These are phyloP conservation scores for Machaerirhynchus nigripectus DNA, from an alignment of 2,113 vertebrate species.

Conservation along the genomic window DNA sequence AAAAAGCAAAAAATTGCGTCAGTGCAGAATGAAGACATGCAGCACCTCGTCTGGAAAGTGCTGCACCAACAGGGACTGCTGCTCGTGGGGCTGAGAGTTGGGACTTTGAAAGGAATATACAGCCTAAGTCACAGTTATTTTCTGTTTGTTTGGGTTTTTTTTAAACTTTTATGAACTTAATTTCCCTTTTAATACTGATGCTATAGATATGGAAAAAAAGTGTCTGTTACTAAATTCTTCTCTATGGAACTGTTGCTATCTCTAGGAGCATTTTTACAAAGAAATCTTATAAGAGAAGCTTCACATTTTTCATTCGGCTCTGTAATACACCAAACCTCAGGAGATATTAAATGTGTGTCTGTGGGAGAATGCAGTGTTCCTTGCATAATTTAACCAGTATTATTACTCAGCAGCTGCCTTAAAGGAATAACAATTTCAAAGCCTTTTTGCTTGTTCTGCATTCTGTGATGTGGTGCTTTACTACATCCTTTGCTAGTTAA, in stretches of 20 bases:
- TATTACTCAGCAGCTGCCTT: constrained; percentile 51
- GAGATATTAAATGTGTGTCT: constrained; percentile 38
- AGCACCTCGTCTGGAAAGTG: not conserved
- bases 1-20: not conserved
- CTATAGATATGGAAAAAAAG: not conserved
- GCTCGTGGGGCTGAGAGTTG: not conserved
- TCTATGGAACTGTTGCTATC: constrained; percentile 8
- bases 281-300: constrained; percentile 20
- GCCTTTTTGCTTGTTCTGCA: not conserved
- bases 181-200: constrained; percentile 12
- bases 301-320: not conserved
- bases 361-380: constrained; percentile 40
- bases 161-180: not conserved
- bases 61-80: not conserved
- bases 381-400: constrained; percentile 55
- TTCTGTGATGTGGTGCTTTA: constrained; percentile 29
- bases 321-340: constrained; percentile 3
- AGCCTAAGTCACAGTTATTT: not conserved
- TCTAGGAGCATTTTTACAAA: not conserved
- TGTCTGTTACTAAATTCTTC: not conserved
- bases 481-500: constrained; percentile 41
- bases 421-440: constrained; percentile 47
- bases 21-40: not conserved
- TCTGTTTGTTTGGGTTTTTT: not conserved
- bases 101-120: not conserved